Conservation (phyloP, 2,113 vertebrate genomes). For the Nothocercus julius region DNA sequence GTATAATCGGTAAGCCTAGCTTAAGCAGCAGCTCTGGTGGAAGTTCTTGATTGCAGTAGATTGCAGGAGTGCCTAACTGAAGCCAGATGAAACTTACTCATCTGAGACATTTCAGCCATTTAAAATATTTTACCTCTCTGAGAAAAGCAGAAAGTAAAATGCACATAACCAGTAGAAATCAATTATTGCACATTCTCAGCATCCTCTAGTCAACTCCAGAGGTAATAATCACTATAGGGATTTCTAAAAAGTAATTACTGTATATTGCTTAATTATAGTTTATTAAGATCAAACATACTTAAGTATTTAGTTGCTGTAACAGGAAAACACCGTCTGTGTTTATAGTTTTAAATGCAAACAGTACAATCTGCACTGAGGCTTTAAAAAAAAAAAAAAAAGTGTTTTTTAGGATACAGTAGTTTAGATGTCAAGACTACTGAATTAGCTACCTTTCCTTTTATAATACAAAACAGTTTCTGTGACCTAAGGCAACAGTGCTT, state of each 20-base stretch:
- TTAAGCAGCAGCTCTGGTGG: not conserved
- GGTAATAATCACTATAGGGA: conserved; percentile 77
- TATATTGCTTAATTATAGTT: conserved; percentile 73
- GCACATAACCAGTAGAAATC: conserved; percentile 66
- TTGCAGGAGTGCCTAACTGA: conserved; percentile 4
- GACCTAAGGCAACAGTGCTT: conserved; percentile 34
- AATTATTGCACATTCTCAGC: conserved; percentile 70
- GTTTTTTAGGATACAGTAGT: not conserved
- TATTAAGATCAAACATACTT: conserved; percentile 63
- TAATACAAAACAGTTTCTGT: conserved; percentile 8
- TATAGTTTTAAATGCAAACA: conserved; percentile 50
- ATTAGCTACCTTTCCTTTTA: conserved; percentile 18
- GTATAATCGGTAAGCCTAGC: not conserved
- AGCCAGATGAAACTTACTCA: conserved; percentile 42
- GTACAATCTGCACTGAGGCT: conserved; percentile 7
- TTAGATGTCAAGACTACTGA: conserved; percentile 16
- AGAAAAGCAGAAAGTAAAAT: conserved; percentile 63
- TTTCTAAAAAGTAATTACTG: conserved; percentile 78
- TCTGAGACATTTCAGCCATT: conserved; percentile 51
- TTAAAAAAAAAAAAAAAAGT: not conserved
- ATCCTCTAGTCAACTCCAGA: conserved; percentile 67
- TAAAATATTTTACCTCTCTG: conserved; percentile 35
- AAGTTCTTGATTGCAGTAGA: not conserved
- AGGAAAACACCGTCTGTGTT: conserved; percentile 50
- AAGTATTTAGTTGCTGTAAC: conserved; percentile 50